These are phyloP conservation scores for Pogonus chalceus DNA, from an alignment of 1,140 invertebrate genomes.

Conservation along the genomic window DNA sequence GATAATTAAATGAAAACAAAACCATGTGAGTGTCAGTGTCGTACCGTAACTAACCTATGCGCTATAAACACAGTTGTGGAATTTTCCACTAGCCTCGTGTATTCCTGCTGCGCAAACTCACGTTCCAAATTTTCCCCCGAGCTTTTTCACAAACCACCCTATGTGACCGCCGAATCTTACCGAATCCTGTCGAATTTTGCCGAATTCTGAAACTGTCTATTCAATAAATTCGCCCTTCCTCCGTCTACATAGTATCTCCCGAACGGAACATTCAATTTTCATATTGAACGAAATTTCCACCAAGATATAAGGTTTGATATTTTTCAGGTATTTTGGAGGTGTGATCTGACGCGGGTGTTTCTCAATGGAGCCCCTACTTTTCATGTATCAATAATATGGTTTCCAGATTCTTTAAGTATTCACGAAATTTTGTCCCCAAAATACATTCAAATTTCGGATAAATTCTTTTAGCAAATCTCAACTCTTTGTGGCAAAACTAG, in stretches of 20 bases:
- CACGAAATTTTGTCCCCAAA: no score
- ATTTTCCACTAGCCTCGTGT: background rate
- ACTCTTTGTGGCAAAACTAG: no score
- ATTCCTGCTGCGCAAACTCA: background rate
- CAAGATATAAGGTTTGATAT: background rate
- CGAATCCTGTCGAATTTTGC: background rate
- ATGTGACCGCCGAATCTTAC: no score
- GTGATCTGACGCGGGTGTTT: no score
- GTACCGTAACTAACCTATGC: slow-evolving; percentile 2
- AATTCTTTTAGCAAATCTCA: no score
- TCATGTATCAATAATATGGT: no score
- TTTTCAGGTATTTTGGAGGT: no score
- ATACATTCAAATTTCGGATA: no score
- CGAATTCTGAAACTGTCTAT: background rate
- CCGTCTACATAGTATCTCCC: background rate
- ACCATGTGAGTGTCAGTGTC: background rate
- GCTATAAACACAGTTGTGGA: slow-evolving; percentile 1
- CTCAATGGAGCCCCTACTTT: no score
- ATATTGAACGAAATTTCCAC: background rate
- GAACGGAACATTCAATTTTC: background rate
- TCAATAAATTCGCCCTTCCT: background rate
- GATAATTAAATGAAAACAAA: no score
- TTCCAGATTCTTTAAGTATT: no score
- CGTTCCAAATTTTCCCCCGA: background rate
- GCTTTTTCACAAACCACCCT: background rate